phyloP scores from a whole-genome alignment of 2,888 invertebrate species.

The Nemapogon koenigi region DNA sequence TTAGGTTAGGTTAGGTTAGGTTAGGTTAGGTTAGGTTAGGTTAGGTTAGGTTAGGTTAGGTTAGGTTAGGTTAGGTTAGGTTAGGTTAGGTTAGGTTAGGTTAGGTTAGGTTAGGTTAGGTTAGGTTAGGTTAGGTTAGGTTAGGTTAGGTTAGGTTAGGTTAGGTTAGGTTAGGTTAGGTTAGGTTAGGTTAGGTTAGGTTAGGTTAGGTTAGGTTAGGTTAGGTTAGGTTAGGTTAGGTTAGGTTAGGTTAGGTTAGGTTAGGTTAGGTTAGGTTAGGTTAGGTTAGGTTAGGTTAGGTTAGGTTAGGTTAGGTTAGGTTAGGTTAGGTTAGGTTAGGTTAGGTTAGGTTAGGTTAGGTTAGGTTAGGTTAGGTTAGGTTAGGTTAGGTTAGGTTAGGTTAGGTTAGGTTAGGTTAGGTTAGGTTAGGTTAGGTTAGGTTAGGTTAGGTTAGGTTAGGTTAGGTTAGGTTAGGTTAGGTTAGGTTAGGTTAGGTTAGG shows the following conservation, averaged over 20 bases:
- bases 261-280: slow-evolving; percentile 12
- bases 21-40: slow-evolving; percentile 15
- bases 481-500: slow-evolving; percentile 12
- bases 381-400: slow-evolving; percentile 12
- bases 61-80: slow-evolving; percentile 15
- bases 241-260: slow-evolving; percentile 12
- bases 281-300: slow-evolving; percentile 12
- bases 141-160: slow-evolving; percentile 16
- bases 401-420: slow-evolving; percentile 13
- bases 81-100: slow-evolving; percentile 13
- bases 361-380: slow-evolving; percentile 14
- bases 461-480: slow-evolving; percentile 12
- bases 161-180: slow-evolving; percentile 16
- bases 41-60: slow-evolving; percentile 16
- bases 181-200: slow-evolving; percentile 15
- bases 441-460: slow-evolving; percentile 10
- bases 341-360: slow-evolving; percentile 16
- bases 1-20: slow-evolving; percentile 15
- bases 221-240: slow-evolving; percentile 11
- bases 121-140: slow-evolving; percentile 13
- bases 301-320: slow-evolving; percentile 12
- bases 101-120: slow-evolving; percentile 13
- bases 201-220: slow-evolving; percentile 14
- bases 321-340: slow-evolving; percentile 12
- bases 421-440: slow-evolving; percentile 15